Evolutionary conservation across 2,113 vertebrate species (phyloP).

Genomic region (Ceyx margarethae): DNA sequence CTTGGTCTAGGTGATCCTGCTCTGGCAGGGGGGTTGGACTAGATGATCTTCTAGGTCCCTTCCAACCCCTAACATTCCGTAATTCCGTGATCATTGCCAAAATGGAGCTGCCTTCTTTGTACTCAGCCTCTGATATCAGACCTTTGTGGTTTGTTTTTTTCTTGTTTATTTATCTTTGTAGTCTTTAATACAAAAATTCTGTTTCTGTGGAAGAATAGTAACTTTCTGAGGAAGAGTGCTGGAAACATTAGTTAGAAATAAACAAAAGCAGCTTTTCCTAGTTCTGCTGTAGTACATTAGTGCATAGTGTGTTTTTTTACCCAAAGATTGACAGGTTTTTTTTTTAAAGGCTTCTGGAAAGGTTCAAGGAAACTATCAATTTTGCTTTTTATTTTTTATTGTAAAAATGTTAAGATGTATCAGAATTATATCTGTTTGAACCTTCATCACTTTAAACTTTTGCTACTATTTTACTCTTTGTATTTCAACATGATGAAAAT

Average conservation of each 20-base stretch:
- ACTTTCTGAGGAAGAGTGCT: background rate
- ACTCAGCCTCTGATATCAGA: background rate
- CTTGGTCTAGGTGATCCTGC: too few relatives aligned
- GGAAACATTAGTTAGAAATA: background rate
- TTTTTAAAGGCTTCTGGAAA: background rate
- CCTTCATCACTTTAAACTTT: background rate
- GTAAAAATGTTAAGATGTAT: background rate
- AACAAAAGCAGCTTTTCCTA: background rate
- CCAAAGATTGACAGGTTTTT: background rate
- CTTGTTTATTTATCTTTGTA: background rate
- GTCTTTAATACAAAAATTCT: accelerated
- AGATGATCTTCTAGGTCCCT: too few relatives aligned
- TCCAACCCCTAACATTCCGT: too few relatives aligned
- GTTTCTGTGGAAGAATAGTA: background rate
- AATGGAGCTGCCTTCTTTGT: background rate
- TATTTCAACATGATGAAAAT: background rate
- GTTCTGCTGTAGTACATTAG: background rate
- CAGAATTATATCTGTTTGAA: background rate
- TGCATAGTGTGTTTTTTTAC: background rate
- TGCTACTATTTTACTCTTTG: background rate
- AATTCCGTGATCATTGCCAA: accelerated
- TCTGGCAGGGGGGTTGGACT: too few relatives aligned
- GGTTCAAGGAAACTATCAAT: background rate
- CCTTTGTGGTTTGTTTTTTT: background rate
- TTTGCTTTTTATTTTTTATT: background rate